These are phyloP conservation scores for Amiota minor DNA, from an alignment of 2,888 invertebrate genomes.

Conservation along the genomic window DNA sequence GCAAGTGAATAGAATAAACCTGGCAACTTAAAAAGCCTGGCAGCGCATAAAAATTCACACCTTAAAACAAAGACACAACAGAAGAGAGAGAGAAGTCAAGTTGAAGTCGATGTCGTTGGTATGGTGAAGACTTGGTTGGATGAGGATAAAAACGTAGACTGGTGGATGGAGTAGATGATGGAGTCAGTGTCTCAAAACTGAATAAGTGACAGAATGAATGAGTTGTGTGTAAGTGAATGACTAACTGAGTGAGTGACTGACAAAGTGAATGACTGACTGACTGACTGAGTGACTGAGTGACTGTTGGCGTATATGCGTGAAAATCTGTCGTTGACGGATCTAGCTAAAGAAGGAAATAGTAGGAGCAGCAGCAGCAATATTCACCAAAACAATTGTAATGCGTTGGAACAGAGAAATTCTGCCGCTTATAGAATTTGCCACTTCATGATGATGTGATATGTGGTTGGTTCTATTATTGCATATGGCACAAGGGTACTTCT, in stretches of 20 bases:
- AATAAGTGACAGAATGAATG: not conserved
- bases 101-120: conserved; percentile 33
- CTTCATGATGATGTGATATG: too few relatives aligned
- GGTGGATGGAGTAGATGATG: not conserved
- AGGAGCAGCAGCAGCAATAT: too few relatives aligned
- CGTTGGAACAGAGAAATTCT: too few relatives aligned
- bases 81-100: conserved; percentile 35
- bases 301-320: not conserved
- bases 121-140: too few relatives aligned
- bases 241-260: not conserved
- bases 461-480: too few relatives aligned
- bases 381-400: too few relatives aligned
- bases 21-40: conserved; percentile 49
- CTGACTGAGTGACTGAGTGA: not conserved
- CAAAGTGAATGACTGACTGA: not conserved
- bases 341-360: not conserved
- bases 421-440: too few relatives aligned
- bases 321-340: conserved; percentile 13
- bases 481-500: too few relatives aligned
- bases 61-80: conserved; percentile 48
- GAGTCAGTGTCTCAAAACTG: not conserved
- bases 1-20: conserved; percentile 2
- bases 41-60: conserved; percentile 66
- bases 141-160: conserved; percentile 15
- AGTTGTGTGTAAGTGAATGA: not conserved